Conservation (phyloP, 1,140 invertebrate species). For the Pollicipes pollicipes region DNA sequence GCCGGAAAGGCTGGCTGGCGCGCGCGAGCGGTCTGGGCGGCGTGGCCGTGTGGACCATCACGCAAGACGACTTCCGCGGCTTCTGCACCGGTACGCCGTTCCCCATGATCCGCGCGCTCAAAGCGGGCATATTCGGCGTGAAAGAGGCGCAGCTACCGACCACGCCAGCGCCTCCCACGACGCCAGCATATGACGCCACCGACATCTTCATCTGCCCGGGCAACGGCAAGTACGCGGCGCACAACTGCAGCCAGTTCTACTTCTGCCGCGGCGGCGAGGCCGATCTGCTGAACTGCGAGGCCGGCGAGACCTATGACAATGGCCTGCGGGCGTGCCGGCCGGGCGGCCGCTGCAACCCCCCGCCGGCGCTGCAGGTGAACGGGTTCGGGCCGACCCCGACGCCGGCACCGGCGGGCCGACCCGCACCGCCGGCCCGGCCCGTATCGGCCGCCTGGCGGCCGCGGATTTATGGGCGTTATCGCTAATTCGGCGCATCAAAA, state of each 20-base stretch:
- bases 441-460: too few relatives aligned
- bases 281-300: not conserved
- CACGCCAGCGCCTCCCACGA: not conserved
- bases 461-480: too few relatives aligned
- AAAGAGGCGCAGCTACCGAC: not conserved
- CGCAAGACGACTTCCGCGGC: not conserved
- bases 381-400: not conserved
- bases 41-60: not conserved
- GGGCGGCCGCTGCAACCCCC: not conserved
- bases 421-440: too few relatives aligned
- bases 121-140: not conserved
- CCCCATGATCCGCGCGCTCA: not conserved
- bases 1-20: not conserved
- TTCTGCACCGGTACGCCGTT: conserved; percentile 1
- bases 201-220: not conserved
- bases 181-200: not conserved
- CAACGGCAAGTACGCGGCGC: not conserved
- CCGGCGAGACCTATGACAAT: not conserved
- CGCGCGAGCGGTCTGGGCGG: not conserved
- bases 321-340: not conserved
- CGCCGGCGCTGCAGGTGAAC: not conserved
- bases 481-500: too few relatives aligned
- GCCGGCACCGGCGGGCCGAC: too few relatives aligned
- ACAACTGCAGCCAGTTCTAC: not conserved
- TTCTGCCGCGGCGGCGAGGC: not conserved